phyloP scores from a whole-genome alignment of 2,797 vertebrate species.

The Bufotes viridis region DNA sequence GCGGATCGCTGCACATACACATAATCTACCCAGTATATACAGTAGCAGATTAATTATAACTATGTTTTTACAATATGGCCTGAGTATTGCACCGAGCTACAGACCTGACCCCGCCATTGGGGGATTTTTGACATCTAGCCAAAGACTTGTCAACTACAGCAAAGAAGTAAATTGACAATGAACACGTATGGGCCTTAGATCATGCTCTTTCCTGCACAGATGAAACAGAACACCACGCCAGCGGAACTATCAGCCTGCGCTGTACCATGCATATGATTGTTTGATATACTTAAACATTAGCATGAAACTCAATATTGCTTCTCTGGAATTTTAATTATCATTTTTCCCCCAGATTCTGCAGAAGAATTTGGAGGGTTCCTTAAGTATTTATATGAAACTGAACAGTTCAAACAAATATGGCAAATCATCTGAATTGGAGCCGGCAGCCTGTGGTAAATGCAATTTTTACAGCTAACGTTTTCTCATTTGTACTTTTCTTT shows the following conservation, averaged over 20 bases:
- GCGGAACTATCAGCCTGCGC: conserved; percentile 30
- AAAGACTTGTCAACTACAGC: conserved; percentile 54
- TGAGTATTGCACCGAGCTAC: rapidly evolving
- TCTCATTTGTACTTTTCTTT: conserved; percentile 6
- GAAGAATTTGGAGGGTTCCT: not conserved
- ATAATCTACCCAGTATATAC: not conserved
- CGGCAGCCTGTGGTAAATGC: not conserved
- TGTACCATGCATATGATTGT: conserved; percentile 44
- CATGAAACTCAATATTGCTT: not conserved
- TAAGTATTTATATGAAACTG: conserved; percentile 24
- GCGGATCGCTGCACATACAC: not conserved
- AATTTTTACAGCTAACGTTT: conserved; percentile 17
- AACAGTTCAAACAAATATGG: conserved; percentile 45
- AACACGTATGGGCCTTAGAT: conserved; percentile 28
- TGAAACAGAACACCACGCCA: conserved; percentile 54
- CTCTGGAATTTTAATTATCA: conserved; percentile 50
- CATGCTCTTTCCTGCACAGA: conserved; percentile 43
- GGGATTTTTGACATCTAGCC: conserved; percentile 55
- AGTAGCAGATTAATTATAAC: not conserved
- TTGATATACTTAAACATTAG: conserved; percentile 57
- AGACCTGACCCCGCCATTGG: conserved; percentile 48
- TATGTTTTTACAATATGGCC: conserved; percentile 31
- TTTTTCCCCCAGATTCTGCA: not conserved
- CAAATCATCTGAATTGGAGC: conserved; percentile 33
- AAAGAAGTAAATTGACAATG: conserved; percentile 56